Evolutionary conservation across 2,797 vertebrate genomes (phyloP).

Genomic region (Caiman crocodilus): DNA sequence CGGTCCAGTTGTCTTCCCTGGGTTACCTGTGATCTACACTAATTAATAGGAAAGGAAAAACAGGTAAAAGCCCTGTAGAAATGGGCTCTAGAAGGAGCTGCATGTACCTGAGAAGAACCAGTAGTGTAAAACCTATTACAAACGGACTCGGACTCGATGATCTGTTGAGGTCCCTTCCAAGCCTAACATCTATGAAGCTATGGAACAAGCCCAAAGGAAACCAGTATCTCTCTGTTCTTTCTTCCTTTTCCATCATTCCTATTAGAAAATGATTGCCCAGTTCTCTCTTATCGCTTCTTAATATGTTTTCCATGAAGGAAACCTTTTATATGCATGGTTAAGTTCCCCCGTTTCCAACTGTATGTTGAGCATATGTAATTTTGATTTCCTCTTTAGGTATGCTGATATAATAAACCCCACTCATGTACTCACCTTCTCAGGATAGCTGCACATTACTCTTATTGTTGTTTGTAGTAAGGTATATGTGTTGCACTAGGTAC

Average conservation of each 20-base stretch:
- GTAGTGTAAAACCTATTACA: not conserved
- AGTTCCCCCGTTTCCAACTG: not conserved
- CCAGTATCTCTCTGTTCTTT: not conserved
- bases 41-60: not conserved
- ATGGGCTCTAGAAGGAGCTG: not conserved
- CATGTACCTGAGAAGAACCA: not conserved
- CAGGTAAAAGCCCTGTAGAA: not conserved
- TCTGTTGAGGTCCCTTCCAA: no score
- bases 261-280: not conserved
- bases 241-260: not conserved
- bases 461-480: not conserved
- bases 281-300: not conserved
- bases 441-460: accelerated
- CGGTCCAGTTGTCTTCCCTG: not conserved
- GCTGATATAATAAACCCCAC: not conserved
- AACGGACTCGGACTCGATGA: no score
- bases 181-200: no score
- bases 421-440: accelerated
- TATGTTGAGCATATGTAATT: not conserved
- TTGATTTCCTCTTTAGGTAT: not conserved
- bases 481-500: not conserved
- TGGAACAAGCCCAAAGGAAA: not conserved
- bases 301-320: not conserved
- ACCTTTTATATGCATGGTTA: not conserved
- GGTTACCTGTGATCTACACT: accelerated